Evolutionary conservation across 2,888 invertebrate genomes (phyloP), one percentile per base, ranked within the genome.

Genomic region (Phlogophora meticulosa): DNA sequence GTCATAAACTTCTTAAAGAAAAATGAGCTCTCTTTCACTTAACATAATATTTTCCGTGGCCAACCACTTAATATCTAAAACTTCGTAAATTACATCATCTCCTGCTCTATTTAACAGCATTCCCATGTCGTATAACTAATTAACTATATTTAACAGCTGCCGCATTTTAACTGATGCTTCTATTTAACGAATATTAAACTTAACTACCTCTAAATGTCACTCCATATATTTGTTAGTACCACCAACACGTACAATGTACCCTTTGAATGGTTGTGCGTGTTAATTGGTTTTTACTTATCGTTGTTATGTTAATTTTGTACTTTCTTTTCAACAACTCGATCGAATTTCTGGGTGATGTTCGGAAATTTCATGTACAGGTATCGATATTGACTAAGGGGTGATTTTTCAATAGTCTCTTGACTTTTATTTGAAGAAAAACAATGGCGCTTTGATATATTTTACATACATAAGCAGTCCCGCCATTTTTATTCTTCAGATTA

Each of bases 161-260:
- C 89, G 91, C 92, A 84, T 90, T 93, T 89, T 84, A 85, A 90
- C 89, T 92, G 91, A 91, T 90, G 90, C 89, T 79, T 89, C 89
- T 89, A 91, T 92, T 93, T 91, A 92, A 92, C 91, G 81, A 87
- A 83, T 91, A 88, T 88, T 88, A 88, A 87, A 87, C 87, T 91
- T 94, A 93, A 94, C 88, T 93, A 90, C 87, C 82, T 89, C 92
- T 93, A 93, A 94, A 91, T 91, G 93, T 93, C 91, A 91, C 91
- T 85, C 91, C 87, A 90, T 92, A 91, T 91, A 91, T 93, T 91
- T 86, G 90, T 93, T 91, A 91, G 83, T 79, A 68, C 60, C 61
- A 65, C 82, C 85, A 86, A 83, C 84, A 82, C 80, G 81, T 83
- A 88, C 90, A 90, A 83, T 86, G 87, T 85, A 87, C 85, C 84